These are phyloP conservation scores for Luffia ferchaultella DNA, from an alignment of 2,888 invertebrate genomes.

Conservation along the genomic window DNA sequence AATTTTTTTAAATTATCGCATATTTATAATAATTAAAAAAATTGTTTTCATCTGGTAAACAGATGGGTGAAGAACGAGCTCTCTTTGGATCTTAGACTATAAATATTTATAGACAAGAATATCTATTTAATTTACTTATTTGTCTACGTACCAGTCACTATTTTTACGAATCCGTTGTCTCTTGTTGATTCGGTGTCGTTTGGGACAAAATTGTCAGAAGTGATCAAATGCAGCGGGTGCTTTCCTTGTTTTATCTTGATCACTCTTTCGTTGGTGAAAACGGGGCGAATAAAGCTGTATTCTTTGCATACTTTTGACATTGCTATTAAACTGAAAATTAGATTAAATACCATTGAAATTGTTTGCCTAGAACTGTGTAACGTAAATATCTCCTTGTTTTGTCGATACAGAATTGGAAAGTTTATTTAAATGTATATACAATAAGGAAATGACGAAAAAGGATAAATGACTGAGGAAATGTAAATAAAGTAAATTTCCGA, in stretches of 20 bases:
- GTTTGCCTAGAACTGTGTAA: no score
- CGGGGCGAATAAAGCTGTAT: constrained; percentile 71
- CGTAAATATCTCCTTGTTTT: neutral
- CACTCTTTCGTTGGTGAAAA: constrained; percentile 59
- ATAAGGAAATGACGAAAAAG: no score
- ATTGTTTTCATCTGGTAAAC: no score
- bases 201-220: constrained; percentile 72
- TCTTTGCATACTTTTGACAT: constrained; percentile 72
- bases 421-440: no score
- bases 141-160: constrained; percentile 69
- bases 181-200: constrained; percentile 73
- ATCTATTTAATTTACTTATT: neutral
- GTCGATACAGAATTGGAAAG: no score
- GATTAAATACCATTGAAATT: neutral
- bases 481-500: no score
- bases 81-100: no score
- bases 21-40: no score
- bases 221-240: constrained; percentile 80
- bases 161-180: constrained; percentile 68
- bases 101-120: no score
- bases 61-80: no score
- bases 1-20: neutral
- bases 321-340: constrained; percentile 66
- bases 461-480: no score
- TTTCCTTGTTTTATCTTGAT: constrained; percentile 72